These are phyloP conservation scores for Idaea aversata DNA, from an alignment of 2,888 invertebrate genomes.

Conservation along the genomic window DNA sequence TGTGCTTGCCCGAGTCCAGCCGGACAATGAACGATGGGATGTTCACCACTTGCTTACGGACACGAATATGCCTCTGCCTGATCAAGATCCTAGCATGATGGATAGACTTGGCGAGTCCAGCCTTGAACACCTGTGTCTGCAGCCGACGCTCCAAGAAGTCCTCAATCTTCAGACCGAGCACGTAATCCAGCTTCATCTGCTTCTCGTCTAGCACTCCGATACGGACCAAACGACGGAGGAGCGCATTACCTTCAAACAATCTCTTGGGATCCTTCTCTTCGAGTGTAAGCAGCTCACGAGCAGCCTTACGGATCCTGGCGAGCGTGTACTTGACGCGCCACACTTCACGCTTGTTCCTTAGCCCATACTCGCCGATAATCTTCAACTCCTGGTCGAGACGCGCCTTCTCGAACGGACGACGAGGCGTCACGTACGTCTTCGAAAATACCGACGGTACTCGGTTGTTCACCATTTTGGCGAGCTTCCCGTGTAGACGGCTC, in stretches of 20 bases:
- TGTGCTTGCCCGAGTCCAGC: conserved; percentile 97
- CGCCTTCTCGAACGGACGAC: conserved; percentile 99
- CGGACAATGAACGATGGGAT: conserved; percentile 93
- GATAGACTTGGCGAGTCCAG: conserved; percentile 99
- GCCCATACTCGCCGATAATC: conserved; percentile 99
- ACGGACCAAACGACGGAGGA: conserved; percentile 97
- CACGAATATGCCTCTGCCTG: conserved; percentile 99
- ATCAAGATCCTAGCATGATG: conserved; percentile 99
- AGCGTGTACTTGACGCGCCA: conserved; percentile 99
- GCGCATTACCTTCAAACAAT: conserved; percentile 99
- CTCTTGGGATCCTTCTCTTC: conserved; percentile 99
- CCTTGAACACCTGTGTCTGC: conserved; percentile 99
- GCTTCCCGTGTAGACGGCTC: too few species aligned
- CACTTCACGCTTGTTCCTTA: conserved; percentile 99
- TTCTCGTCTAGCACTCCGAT: conserved; percentile 98
- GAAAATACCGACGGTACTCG: conserved; percentile 95
- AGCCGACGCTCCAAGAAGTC: conserved; percentile 99
- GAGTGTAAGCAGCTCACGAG: conserved; percentile 97
- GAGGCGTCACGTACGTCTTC: conserved; percentile 98
- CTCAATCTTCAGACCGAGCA: conserved; percentile 98
- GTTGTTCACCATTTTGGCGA: conserved; percentile 93
- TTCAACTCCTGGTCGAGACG: conserved; percentile 99
- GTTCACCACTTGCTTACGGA: conserved; percentile 96
- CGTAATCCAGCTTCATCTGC: conserved; percentile 99
- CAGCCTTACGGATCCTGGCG: conserved; percentile 99